phyloP scores from a whole-genome alignment of 1,140 invertebrate species.

The Aleiodes sp. region DNA sequence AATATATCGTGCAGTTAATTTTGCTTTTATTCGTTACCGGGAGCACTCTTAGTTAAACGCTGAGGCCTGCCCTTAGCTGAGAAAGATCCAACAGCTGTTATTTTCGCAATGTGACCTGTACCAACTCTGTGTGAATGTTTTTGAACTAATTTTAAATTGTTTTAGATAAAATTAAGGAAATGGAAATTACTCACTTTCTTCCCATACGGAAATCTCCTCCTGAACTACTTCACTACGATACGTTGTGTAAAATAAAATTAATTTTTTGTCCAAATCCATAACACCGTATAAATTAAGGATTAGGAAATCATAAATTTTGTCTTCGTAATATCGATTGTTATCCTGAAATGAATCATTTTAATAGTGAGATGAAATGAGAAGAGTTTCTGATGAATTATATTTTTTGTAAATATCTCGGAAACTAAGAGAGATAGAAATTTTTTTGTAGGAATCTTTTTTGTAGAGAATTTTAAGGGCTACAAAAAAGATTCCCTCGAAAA shows the following conservation, averaged over 20 bases:
- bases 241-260: conserved; percentile 69
- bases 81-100: conserved; percentile 48
- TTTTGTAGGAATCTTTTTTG: no score
- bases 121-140: neutral
- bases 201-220: conserved; percentile 68
- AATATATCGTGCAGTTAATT: conserved; percentile 26
- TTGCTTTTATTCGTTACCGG: conserved; percentile 48
- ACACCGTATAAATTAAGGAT: conserved; percentile 54
- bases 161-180: neutral
- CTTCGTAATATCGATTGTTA: conserved; percentile 52
- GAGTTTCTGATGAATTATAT: no score
- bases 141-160: neutral
- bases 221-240: conserved; percentile 65
- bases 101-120: conserved; percentile 49
- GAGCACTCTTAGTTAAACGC: conserved; percentile 54
- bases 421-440: no score
- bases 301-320: conserved; percentile 59
- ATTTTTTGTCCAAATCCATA: conserved; percentile 59
- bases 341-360: conserved; percentile 41
- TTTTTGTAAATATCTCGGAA: no score
- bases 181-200: conserved; percentile 64
- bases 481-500: no score
- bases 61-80: conserved; percentile 49
- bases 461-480: no score
- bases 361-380: neutral